Evolutionary conservation across 2,888 invertebrate genomes (phyloP).

Genomic region (Idaea dimidiata): DNA sequence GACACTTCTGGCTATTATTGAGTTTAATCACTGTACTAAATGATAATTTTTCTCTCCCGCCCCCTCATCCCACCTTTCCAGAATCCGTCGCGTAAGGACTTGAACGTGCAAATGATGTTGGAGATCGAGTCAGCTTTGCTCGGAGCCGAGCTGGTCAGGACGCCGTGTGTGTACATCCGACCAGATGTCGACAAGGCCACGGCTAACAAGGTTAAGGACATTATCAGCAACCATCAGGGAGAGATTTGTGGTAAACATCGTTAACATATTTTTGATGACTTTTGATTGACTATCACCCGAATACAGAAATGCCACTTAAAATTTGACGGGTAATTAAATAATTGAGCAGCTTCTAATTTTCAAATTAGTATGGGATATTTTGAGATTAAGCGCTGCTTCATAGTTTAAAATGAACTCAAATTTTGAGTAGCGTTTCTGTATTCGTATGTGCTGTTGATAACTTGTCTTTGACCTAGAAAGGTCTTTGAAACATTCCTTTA

Average conservation of each 20-base stretch:
- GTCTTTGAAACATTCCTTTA: too few species aligned
- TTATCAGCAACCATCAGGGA: constrained; percentile 93
- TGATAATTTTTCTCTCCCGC: constrained; percentile 34
- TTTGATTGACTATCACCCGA: too few species aligned
- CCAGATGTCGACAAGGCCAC: constrained; percentile 92
- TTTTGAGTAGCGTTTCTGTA: too few species aligned
- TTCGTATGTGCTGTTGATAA: too few species aligned
- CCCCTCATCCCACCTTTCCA: constrained; percentile 72
- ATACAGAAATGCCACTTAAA: too few species aligned
- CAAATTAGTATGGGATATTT: too few species aligned
- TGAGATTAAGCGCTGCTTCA: too few species aligned
- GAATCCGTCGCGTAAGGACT: constrained; percentile 94
- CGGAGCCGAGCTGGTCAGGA: constrained; percentile 88
- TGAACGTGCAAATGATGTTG: constrained; percentile 96
- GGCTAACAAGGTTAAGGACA: constrained; percentile 91
- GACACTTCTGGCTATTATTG: too few species aligned
- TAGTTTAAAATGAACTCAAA: too few species aligned
- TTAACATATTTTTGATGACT: neutral
- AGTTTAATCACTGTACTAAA: constrained; percentile 30
- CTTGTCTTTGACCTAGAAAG: too few species aligned
- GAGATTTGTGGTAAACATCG: constrained; percentile 80
- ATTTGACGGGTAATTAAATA: too few species aligned
- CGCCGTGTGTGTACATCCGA: constrained; percentile 90
- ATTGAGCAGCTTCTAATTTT: too few species aligned
- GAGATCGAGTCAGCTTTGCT: constrained; percentile 92